Percentiles rank a stretch among this genome's conserved stretches.
Conservation (phyloP, 2,888 invertebrate species). For the Crematogaster levior region DNA sequence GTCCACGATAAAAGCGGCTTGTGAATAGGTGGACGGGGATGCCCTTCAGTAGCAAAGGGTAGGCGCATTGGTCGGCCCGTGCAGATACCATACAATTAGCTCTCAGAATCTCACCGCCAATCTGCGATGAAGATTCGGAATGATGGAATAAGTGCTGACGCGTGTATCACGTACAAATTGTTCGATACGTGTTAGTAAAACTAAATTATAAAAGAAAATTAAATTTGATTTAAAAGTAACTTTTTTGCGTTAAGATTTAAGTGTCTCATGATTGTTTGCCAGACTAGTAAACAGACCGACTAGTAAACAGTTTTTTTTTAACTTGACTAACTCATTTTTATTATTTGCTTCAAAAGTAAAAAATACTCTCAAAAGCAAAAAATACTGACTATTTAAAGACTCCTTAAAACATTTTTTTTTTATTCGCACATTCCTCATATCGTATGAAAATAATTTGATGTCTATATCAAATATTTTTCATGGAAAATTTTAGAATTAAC, state of each 20-base stretch:
- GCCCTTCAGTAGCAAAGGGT: slow-evolving; percentile 32
- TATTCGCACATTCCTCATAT: not conserved
- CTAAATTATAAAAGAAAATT: not conserved
- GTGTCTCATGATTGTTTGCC: not conserved
- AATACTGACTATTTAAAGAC: not conserved
- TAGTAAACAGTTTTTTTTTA: not conserved
- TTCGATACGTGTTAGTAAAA: not conserved
- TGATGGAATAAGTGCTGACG: not conserved
- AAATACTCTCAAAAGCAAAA: slow-evolving; percentile 7
- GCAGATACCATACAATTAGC: slow-evolving; percentile 29
- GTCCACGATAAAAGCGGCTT: slow-evolving; percentile 48
- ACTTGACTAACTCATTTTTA: not conserved
- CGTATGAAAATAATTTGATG: not conserved
- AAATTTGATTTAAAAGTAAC: not conserved
- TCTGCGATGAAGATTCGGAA: slow-evolving; percentile 1
- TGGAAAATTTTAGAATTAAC: not conserved
- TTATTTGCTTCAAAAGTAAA: too few species aligned
- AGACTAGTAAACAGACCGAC: too few species aligned
- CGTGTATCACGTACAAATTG: not conserved
- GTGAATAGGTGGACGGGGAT: slow-evolving; percentile 23
- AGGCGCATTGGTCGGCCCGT: slow-evolving; percentile 10
- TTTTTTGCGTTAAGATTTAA: not conserved
- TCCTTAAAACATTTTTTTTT: not conserved
- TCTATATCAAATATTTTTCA: not conserved
- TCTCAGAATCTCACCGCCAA: not conserved